Evolutionary conservation across 2,888 invertebrate genomes (phyloP), one percentile per base, ranked within the genome.

Genomic region (Oxyteleia sp.): DNA sequence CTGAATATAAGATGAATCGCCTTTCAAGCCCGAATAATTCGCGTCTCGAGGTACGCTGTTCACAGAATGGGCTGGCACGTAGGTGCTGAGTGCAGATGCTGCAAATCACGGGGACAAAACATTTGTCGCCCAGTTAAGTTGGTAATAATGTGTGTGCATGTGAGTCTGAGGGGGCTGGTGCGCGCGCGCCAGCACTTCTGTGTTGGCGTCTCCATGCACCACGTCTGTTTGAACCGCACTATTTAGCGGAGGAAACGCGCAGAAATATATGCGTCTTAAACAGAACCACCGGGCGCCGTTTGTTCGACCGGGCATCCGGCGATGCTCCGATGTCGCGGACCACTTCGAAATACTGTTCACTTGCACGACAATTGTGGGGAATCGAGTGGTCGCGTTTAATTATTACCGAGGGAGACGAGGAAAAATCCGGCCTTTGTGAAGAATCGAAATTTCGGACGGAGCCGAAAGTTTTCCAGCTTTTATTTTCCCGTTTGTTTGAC

Each of bases 81-180:
- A 87, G 89, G 88, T 92, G 91, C 88, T 91, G 87, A 80, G 89
- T 89, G 91, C 92, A 92, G 92, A 92, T 90, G 92, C 90, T 90
- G 91, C 92, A 91, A 92, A 93, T 92, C 91, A 92, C 90, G 85
- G 80, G 85, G 90, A 91, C 92, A 92, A 92, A 92, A 93, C 92
- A 91, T 87, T 89, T 89, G 88, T 88, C 87, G 87, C 81, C 87
- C 88, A 80, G 85, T 87, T 89, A 92, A 91, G 88, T 91, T 91
- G 88, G 84, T 76, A 82, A 85, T 84, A 85, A 84, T 84, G 82
- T 59, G 80, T 81, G 86, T 53, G 32, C 49, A 72, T 63, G 81
- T 75, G 80, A 49, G 49, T 29, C 38, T 61, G 75, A 45, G 69
- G 26, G 20, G 57, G 82, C 64, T 71, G 18, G 4, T 49, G 10